These are phyloP conservation scores for Reticulitermes speratus DNA, from an alignment of 1,140 invertebrate genomes.

Conservation along the genomic window DNA sequence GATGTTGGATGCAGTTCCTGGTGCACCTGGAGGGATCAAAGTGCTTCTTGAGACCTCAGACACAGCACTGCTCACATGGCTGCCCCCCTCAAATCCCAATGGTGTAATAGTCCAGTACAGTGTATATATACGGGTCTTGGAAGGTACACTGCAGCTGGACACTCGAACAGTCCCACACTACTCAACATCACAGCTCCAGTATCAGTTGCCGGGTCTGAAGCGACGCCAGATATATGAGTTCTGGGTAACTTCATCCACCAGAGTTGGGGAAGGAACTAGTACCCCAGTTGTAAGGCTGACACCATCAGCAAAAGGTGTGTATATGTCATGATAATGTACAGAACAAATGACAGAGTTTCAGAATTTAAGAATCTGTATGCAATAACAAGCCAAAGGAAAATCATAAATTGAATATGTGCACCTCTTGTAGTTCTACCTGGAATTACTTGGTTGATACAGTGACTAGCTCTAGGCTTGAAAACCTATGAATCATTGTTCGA, in stretches of 20 bases:
- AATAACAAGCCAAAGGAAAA: too few relatives aligned
- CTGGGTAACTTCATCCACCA: slow-evolving; percentile 49
- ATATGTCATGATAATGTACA: too few relatives aligned
- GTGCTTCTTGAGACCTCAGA: slow-evolving; percentile 46
- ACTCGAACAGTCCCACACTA: slow-evolving; percentile 41
- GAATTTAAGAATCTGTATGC: too few relatives aligned
- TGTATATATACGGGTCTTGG: slow-evolving; percentile 28
- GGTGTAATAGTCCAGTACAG: slow-evolving; percentile 52
- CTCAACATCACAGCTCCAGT: slow-evolving; percentile 41
- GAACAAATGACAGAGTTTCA: too few relatives aligned
- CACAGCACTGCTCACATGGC: slow-evolving; percentile 51
- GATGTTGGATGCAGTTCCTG: slow-evolving; percentile 47
- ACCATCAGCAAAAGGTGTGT: slow-evolving; percentile 19
- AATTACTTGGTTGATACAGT: too few relatives aligned
- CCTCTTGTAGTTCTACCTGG: too few relatives aligned
- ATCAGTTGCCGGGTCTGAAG: slow-evolving; percentile 47
- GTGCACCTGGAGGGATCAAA: slow-evolving; percentile 51
- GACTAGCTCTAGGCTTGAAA: too few relatives aligned
- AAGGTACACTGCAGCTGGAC: slow-evolving; percentile 24
- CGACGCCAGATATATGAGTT: slow-evolving; percentile 48
- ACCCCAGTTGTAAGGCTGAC: slow-evolving; percentile 30
- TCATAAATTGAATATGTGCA: too few relatives aligned
- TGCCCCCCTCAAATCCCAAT: slow-evolving; percentile 51
- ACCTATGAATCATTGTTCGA: too few relatives aligned
- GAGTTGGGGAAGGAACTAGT: slow-evolving; percentile 44